Base-by-base conservation (phyloP, 2,888 invertebrate species). In the Rutpela maculata region DNA sequence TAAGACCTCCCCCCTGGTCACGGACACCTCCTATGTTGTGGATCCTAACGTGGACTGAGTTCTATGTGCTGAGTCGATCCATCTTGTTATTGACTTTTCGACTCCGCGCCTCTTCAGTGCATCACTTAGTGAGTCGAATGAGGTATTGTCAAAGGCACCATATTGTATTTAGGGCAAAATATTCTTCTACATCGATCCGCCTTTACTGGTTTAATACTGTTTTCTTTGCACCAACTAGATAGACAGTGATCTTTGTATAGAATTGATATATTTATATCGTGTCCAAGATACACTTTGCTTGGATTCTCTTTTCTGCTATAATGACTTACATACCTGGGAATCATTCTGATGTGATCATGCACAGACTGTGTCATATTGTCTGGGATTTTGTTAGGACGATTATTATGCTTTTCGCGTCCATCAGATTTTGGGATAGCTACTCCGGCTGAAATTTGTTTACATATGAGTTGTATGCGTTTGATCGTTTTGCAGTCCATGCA, bases 161-260 rank as follows among this genome's bases (percentile, higher is more conserved):
- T 82, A 69, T 82, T 82, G 56, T 68, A 82, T 43, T 80, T 56
- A 2, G 65, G 74, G 55, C 79, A 81, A 68, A 82, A 83, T 56
- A 80, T 76, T 38, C 76, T 43, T 59, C 78, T 55, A 62, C 82
- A 79, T 7, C n/a, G 31, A 59, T 79, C 74, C 68, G 80, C 67
- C 19, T 56, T 70, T 4, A 80, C 80, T 57, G 80, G 78, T 57
- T 22, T 6, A 18, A 81, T 66, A 74, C 62, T 63, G 59, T 67
- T 38, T 57, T 74, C 74, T 76, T 73, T 72, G 56, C 82, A 81
- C 79, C 80, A 82, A 5, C 11, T 7, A 77, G 1, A n/a, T n/a
- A n/a, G n/a, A 55, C 81, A 82, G 60, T 76, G 77, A 22, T 81
- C 72, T 38, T 76, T 74, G 38, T 81, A 81, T 10, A 82, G 75